Evolutionary conservation across 2,888 invertebrate genomes (phyloP).

Genomic region (Chrysolina oricalcia): DNA sequence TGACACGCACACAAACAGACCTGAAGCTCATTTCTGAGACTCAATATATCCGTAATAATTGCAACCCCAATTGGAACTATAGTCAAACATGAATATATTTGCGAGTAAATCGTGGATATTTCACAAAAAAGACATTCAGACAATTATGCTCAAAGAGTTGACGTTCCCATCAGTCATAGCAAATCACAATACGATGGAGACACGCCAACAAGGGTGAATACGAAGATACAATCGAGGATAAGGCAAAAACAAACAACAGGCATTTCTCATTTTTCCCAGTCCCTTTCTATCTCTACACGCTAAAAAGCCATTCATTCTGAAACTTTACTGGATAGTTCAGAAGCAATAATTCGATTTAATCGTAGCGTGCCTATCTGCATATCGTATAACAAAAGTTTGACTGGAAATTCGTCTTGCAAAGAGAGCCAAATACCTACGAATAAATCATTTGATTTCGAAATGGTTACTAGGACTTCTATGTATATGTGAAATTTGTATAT

Average conservation of each 20-base stretch:
- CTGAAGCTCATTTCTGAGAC: too few species aligned
- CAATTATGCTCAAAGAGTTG: background rate
- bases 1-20: too few species aligned
- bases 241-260: conserved; percentile 13
- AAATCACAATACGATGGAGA: background rate
- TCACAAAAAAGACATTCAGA: too few species aligned
- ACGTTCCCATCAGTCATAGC: background rate
- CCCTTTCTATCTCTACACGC: conserved; percentile 6
- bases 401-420: conserved; percentile 24
- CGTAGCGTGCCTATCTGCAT: conserved; percentile 31
- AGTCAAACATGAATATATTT: too few species aligned
- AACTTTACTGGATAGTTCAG: conserved; percentile 8
- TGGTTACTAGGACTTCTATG: background rate
- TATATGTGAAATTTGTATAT: conserved; percentile 12
- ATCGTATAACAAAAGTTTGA: conserved; percentile 31
- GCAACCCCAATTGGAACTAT: too few species aligned
- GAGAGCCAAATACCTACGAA: background rate
- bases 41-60: too few species aligned
- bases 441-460: conserved; percentile 23
- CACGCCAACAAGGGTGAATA: conserved; percentile 5
- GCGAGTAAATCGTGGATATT: too few species aligned
- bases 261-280: background rate
- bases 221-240: conserved; percentile 5
- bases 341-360: conserved; percentile 32
- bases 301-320: conserved; percentile 11